A percentile compares a stretch with the other conserved stretches of the same genome.
phyloP scores from a whole-genome alignment of 2,797 vertebrate species.

The Meda fulgida region DNA sequence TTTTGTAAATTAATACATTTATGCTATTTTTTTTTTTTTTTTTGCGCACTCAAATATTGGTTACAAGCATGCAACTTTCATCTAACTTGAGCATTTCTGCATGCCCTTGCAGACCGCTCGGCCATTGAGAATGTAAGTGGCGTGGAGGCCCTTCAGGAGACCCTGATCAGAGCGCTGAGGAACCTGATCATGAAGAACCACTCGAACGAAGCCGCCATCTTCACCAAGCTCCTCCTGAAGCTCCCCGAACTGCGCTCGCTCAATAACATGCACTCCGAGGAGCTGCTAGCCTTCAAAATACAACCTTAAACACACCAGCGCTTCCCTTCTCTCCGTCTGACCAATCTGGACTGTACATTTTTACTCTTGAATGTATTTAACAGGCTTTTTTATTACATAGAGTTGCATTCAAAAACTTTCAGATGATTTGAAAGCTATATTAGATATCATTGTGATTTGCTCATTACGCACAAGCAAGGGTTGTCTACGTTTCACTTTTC shows the following conservation, averaged over 20 bases:
- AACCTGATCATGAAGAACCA: conserved; percentile 96
- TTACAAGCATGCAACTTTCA: neutral
- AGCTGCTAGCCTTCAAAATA: conserved; percentile 97
- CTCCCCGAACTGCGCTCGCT: conserved; percentile 96
- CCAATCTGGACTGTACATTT: conserved; percentile 63
- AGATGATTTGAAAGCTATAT: neutral
- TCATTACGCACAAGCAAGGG: conserved; percentile 5
- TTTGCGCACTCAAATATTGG: neutral
- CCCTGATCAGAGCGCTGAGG: conserved; percentile 91
- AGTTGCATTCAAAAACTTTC: neutral
- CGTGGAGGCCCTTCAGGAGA: conserved; percentile 95
- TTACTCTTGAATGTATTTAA: conserved; percentile 69
- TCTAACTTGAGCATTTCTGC: neutral
- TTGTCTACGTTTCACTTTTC: conserved; percentile 35
- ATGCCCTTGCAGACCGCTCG: conserved; percentile 85
- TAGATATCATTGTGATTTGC: conserved; percentile 43
- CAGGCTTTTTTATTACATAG: conserved; percentile 13
- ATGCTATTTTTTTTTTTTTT: no score
- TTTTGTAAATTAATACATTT: no score
- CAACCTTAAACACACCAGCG: conserved; percentile 73
- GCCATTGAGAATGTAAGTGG: conserved; percentile 92
- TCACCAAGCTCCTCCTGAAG: conserved; percentile 98
- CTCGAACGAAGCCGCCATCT: conserved; percentile 89
- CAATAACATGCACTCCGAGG: conserved; percentile 99
- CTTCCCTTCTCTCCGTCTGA: conserved; percentile 41